Percentiles rank a stretch among this genome's conserved stretches.
phyloP scores from a whole-genome alignment of 1,140 invertebrate genomes.

The Dinoponera quadriceps region DNA sequence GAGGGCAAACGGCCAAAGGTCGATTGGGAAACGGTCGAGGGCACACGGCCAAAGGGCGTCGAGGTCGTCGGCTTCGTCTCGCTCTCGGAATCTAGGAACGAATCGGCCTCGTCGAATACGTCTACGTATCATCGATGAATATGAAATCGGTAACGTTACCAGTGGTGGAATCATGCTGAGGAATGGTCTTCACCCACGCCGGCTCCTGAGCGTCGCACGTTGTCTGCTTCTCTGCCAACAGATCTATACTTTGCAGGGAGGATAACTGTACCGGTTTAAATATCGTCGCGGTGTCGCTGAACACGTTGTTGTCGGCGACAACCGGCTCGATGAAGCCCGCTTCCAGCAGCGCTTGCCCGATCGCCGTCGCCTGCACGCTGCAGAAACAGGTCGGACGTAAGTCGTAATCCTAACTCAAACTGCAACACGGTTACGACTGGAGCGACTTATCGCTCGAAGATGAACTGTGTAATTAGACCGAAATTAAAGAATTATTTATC shows the following conservation, averaged over 20 bases:
- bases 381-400: constrained; percentile 66
- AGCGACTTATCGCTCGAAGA: not conserved
- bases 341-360: constrained; percentile 93
- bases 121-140: not conserved
- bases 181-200: constrained; percentile 90
- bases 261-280: constrained; percentile 85
- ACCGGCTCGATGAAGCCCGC: constrained; percentile 92
- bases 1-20: constrained; percentile 84
- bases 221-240: constrained; percentile 79
- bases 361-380: constrained; percentile 91
- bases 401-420: not conserved
- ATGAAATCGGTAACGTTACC: constrained; percentile 76
- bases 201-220: constrained; percentile 88
- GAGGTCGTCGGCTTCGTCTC: constrained; percentile 82
- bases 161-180: constrained; percentile 86
- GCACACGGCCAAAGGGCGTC: constrained; percentile 15
- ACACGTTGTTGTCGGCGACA: constrained; percentile 84
- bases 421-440: not conserved
- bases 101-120: not conserved
- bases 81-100: constrained; percentile 86
- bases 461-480: too few relatives aligned
- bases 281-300: constrained; percentile 86
- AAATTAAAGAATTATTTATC: not conserved
- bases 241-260: constrained; percentile 83
- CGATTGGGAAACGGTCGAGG: not conserved